Base-by-base conservation (phyloP, 2,113 vertebrate species). In the Hemibagrus wyckioides region DNA sequence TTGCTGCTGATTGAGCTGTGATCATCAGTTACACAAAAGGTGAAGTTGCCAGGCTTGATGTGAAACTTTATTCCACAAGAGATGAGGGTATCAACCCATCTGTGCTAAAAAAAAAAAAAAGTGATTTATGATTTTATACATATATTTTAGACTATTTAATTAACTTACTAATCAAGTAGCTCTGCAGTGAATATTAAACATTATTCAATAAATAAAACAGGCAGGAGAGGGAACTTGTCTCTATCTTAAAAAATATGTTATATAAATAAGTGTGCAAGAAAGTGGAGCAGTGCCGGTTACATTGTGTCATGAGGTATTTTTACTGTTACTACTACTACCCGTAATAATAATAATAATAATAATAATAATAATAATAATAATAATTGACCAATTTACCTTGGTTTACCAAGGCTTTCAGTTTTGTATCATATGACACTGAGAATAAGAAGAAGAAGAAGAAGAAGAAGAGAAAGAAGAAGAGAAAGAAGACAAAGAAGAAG, bases 1-100 rank as follows among this genome's bases (percentile, higher is more conserved):
- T 28, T 17, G 57, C 44, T 50, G 21, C 36, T 84, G 87, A 86
- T 89, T 89, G 80, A 88, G 69, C 59, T 59, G 77, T 79, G 75
- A 84, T 89, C 65, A 89, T 73, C 30, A 79, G 28, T 52, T 54
- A 44, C 48, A 81, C 69, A 77, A 82, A 77, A 33, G 5, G 80
- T 67, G 82, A 86, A 71, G 81, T 48, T 80, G 54, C 67, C 50
- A 63, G 50, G 65, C 52, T 57, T 75, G 30, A 71, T 52, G 33
- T 75, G n/a, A 33, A 77, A 77, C 48, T 67, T 86, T 36, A 41
- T 19, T 8, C 59, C 15, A 81, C 61, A 85, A 88, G 41, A 75
- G 30, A 88, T 84, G 67, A 57, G 2, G 54, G 61, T 75, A 67
- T 91, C 86, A 84, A n/a, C 3, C 30, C 39, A 75, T 41, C 36